Conservation (phyloP, 2,113 vertebrate genomes). For the Hemiprocne comata region DNA sequence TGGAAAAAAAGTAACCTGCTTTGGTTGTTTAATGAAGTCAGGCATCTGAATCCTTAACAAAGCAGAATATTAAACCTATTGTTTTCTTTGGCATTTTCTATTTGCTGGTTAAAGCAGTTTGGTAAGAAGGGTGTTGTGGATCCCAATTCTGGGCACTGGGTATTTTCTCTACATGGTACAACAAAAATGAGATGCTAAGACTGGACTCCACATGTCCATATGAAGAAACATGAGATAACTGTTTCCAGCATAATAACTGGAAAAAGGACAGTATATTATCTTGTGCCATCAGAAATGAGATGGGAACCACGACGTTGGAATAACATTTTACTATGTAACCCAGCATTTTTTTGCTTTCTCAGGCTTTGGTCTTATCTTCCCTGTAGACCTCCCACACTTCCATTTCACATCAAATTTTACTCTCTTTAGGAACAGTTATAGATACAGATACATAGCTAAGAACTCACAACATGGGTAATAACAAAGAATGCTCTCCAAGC, state of each 20-base stretch:
- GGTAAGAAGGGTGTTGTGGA: background rate
- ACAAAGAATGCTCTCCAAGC: background rate
- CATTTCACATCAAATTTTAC: background rate
- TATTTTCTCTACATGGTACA: background rate
- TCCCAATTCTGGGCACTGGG: background rate
- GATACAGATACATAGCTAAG: background rate
- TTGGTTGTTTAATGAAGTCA: background rate
- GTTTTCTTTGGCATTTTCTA: background rate
- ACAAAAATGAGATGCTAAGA: background rate
- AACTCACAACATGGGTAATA: background rate
- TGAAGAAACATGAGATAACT: background rate
- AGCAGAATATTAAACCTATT: background rate
- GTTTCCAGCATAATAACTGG: background rate
- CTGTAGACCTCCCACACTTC: background rate
- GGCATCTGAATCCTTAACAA: background rate
- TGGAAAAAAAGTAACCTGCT: background rate
- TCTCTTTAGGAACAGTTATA: background rate
- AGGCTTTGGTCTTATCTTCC: background rate
- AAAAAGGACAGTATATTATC: background rate
- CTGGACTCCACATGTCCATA: rapidly evolving
- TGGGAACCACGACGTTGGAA: background rate
- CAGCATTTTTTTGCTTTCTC: background rate
- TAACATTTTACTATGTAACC: background rate
- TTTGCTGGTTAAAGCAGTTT: background rate
- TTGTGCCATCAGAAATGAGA: background rate